phyloP scores from a whole-genome alignment of 2,888 invertebrate species.

The Plagodis dolabraria region DNA sequence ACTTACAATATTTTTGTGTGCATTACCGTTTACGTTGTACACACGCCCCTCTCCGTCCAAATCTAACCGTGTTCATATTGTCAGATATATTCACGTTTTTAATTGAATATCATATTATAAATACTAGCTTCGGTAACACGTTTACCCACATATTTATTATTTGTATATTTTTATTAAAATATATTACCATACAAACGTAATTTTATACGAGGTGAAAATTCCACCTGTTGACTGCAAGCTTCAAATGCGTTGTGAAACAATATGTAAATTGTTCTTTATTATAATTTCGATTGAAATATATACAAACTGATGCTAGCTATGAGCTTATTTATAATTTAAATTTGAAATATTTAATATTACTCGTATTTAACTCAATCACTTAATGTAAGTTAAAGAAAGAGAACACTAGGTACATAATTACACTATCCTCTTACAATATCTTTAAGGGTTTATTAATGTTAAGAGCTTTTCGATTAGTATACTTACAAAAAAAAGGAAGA shows the following conservation, averaged over 20 bases:
- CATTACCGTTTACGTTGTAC: conserved; percentile 39
- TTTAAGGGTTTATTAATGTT: conserved; percentile 60
- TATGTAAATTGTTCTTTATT: conserved; percentile 10
- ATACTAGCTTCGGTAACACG: conserved; percentile 54
- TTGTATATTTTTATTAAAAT: conserved; percentile 16
- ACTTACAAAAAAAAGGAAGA: conserved; percentile 71
- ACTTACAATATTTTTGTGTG: conserved; percentile 1
- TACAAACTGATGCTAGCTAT: conserved; percentile 56
- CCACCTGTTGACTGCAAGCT: conserved; percentile 36
- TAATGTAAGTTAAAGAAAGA: conserved; percentile 62
- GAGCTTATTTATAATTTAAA: conserved; percentile 64
- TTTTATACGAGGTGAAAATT: conserved; percentile 23
- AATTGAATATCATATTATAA: conserved; percentile 50
- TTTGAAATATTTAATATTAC: conserved; percentile 52
- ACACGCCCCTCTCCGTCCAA: conserved; percentile 80
- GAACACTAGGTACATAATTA: conserved; percentile 63
- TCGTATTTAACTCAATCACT: conserved; percentile 56
- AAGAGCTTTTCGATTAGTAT: conserved; percentile 82
- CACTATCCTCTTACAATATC: conserved; percentile 64
- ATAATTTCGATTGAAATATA: conserved; percentile 24
- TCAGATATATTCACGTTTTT: conserved; percentile 55
- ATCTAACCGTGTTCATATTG: conserved; percentile 76
- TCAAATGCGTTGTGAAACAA: conserved; percentile 25
- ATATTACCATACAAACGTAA: conserved; percentile 34
- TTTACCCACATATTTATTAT: conserved; percentile 45